Evolutionary conservation across 1,140 invertebrate species (phyloP).

Genomic region (Drosophila kepulauana): DNA sequence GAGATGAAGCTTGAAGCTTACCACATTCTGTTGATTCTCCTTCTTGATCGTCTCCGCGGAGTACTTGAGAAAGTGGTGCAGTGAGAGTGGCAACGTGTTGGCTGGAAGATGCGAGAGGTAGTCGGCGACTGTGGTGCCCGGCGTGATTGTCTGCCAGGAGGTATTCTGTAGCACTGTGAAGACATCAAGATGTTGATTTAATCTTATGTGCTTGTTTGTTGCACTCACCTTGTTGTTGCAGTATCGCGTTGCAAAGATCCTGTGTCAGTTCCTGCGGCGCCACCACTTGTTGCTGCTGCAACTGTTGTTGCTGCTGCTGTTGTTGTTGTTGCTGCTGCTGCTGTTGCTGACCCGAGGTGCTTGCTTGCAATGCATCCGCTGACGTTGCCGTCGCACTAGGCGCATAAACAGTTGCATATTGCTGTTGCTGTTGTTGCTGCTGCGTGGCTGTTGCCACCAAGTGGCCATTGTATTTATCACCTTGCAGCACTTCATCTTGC

Average conservation of each 20-base stretch:
- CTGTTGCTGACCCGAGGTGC: conserved; percentile 56
- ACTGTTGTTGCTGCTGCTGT: conserved; percentile 57
- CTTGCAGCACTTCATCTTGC: conserved; percentile 61
- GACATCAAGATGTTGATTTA: neutral
- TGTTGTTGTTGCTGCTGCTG: conserved; percentile 56
- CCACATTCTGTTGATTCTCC: conserved; percentile 86
- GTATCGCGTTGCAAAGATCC: conserved; percentile 83
- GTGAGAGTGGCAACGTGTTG: conserved; percentile 90
- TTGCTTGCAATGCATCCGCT: conserved; percentile 62
- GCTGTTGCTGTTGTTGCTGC: conserved; percentile 55
- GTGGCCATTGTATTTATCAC: conserved; percentile 82
- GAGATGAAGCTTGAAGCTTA: conserved; percentile 26
- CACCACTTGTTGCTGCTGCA: conserved; percentile 69
- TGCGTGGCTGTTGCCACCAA: conserved; percentile 65
- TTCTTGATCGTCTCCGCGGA: conserved; percentile 92
- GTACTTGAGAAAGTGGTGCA: conserved; percentile 94
- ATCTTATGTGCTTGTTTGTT: neutral
- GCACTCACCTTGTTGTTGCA: conserved; percentile 80
- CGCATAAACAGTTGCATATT: conserved; percentile 72
- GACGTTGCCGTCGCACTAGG: conserved; percentile 55
- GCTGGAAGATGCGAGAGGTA: conserved; percentile 91
- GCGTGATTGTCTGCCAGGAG: conserved; percentile 91
- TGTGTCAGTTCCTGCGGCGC: conserved; percentile 81
- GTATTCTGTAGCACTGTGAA: conserved; percentile 81
- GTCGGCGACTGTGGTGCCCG: conserved; percentile 92